Conservation (phyloP, 23 tunicate genomes). For the Phallusia fumigata region DNA sequence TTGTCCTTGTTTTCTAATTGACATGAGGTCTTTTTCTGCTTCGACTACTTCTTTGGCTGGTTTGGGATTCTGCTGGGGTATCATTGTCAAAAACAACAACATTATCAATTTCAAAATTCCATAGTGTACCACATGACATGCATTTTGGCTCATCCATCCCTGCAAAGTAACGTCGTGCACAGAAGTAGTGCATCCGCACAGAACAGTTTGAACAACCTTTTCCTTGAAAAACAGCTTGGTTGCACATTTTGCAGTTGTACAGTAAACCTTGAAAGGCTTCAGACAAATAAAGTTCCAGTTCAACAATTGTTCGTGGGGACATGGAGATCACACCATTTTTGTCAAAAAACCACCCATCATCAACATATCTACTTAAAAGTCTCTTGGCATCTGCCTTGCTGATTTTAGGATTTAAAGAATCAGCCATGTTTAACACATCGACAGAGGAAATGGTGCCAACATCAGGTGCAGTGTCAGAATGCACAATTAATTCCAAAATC, state of each 20-base stretch:
- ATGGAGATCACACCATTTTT: constrained; percentile 59
- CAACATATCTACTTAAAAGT: constrained; percentile 35
- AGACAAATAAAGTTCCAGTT: constrained; percentile 56
- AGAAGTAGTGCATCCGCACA: constrained; percentile 50
- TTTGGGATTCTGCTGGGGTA: neutral
- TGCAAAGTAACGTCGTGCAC: constrained; percentile 44
- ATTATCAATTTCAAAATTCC: constrained; percentile 6
- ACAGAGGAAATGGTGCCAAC: constrained; percentile 62
- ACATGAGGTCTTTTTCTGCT: too few relatives aligned
- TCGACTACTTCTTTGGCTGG: neutral
- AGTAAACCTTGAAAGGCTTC: constrained; percentile 30
- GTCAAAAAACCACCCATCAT: constrained; percentile 60
- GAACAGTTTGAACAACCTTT: constrained; percentile 39
- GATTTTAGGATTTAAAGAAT: constrained; percentile 51
- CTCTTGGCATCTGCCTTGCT: constrained; percentile 55
- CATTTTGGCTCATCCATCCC: constrained; percentile 30
- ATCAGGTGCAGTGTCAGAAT: constrained; percentile 17
- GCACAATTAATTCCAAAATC: constrained; percentile 53
- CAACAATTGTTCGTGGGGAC: constrained; percentile 62
- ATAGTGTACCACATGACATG: constrained; percentile 22
- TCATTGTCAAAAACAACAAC: neutral
- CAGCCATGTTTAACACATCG: constrained; percentile 70
- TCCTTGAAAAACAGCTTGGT: constrained; percentile 56
- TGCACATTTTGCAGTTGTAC: constrained; percentile 45
- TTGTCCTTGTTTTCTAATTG: neutral